Evolutionary conservation across 2,113 vertebrate species (phyloP), one percentile per base, ranked within the genome.

Genomic region (Aphelocoma coerulescens): DNA sequence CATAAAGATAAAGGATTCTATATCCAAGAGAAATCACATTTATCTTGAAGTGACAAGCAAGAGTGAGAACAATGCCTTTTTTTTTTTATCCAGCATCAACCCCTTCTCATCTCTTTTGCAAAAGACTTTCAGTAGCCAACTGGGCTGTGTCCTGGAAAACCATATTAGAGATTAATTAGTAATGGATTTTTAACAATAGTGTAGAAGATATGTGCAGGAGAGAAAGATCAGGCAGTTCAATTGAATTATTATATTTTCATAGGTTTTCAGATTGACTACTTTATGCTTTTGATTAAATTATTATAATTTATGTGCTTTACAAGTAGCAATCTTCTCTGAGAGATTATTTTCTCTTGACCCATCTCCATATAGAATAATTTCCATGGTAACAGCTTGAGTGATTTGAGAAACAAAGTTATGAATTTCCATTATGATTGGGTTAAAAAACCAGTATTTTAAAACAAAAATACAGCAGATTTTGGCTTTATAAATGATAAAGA

Each of bases 281-380:
- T 85, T 75, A 88, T 79, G 78, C 41, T 96, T 96, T 84, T 91
- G 89, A 95, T 96, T 89, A 96, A 92, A 95, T 93, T 92, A 95
- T 95, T 95, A 58, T 91, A 93, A 96, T 94, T 84, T 91, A 92
- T 97, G 91, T 90, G 75, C 67, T 95, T 97, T 96, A 88, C 72
- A 93, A 94, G 80, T 83, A 96, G 58, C 65, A 91, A 37, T 85
- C 72, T 94, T 94, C 92, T 76, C 73, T 35, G 13, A 61, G 75
- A 95, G 76, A 94, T 94, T 88, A 94, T 91, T 93, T 96, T 95
- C 78, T 91, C 65, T 74, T 93, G 85, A 86, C 79, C 86, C 44
- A 88, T 95, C 80, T 96, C 66, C 95, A 91, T 85, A 67, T 82
- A 95, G 91, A 90, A 89, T 93, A 93, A 91, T 96, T 96, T 97